Evolutionary conservation across 2,113 vertebrate species (phyloP).

Genomic region (Rhizomys pruinosus): DNA sequence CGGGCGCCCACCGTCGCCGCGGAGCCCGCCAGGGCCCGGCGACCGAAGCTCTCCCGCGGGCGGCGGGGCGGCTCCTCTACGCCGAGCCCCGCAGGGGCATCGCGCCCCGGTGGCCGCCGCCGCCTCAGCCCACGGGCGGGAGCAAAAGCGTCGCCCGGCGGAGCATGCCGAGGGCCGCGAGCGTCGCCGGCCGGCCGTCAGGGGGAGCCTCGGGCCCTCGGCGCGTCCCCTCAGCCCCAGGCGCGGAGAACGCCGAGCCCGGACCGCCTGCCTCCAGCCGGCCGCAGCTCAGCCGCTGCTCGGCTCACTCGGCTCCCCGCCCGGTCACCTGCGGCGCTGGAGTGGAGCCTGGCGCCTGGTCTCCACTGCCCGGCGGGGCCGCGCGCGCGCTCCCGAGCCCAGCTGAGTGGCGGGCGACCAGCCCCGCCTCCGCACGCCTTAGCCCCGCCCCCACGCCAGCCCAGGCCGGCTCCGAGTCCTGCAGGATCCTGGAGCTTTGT

Average conservation of each 20-base stretch:
- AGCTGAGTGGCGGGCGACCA: neutral
- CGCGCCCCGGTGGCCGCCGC: slow-evolving; percentile 56
- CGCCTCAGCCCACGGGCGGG: slow-evolving; percentile 74
- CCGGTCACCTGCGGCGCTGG: slow-evolving; percentile 54
- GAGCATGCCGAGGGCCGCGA: slow-evolving; percentile 71
- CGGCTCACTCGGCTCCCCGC: neutral
- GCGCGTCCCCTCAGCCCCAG: neutral
- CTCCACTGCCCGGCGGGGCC: neutral
- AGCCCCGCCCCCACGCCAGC: neutral
- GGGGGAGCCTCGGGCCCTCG: neutral
- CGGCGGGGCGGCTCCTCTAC: slow-evolving; percentile 73
- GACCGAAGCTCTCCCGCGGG: slow-evolving; percentile 54
- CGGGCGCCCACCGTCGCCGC: slow-evolving; percentile 68
- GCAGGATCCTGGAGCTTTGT: no score
- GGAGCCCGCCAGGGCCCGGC: slow-evolving; percentile 55
- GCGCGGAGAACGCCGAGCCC: neutral
- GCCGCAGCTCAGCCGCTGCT: neutral
- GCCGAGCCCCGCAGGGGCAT: slow-evolving; percentile 76
- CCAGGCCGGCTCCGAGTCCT: neutral
- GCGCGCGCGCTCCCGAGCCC: slow-evolving; percentile 58
- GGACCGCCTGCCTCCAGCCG: slow-evolving; percentile 29
- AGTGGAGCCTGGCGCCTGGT: neutral
- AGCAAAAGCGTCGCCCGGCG: slow-evolving; percentile 22
- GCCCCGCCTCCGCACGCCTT: neutral
- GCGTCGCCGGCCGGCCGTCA: slow-evolving; percentile 58